phyloP scores from a whole-genome alignment of 2,797 vertebrate genomes.

The Poeciliopsis infans region DNA sequence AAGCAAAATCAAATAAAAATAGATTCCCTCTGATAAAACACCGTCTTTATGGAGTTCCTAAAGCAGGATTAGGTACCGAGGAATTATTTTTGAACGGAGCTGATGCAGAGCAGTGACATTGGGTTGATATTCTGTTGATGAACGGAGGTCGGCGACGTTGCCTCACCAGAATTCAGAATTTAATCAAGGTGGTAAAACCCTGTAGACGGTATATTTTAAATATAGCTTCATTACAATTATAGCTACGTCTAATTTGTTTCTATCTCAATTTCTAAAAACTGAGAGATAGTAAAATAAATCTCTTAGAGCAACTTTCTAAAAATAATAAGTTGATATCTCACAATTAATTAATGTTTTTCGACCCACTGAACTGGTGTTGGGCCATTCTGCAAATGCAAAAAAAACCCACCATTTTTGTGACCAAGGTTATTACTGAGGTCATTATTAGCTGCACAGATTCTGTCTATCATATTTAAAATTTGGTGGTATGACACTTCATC shows the following conservation, averaged over 20 bases:
- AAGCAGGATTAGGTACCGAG: constrained; percentile 38
- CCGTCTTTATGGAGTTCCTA: constrained; percentile 21
- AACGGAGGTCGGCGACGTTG: constrained; percentile 14
- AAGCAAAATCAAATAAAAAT: constrained; percentile 30
- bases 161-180: neutral
- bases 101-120: constrained; percentile 20
- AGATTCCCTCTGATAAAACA: constrained; percentile 44
- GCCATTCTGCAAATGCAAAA: neutral
- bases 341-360: neutral
- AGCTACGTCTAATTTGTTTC: neutral
- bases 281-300: neutral
- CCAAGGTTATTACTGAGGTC: neutral
- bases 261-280: neutral
- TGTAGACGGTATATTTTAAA: neutral
- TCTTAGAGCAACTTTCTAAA: neutral
- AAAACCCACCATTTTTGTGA: neutral
- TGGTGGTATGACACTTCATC: neutral
- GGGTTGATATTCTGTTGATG: constrained; percentile 1
- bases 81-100: constrained; percentile 45
- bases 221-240: too few species aligned
- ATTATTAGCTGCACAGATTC: neutral
- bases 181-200: neutral
- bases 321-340: neutral
- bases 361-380: neutral
- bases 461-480: neutral